Evolutionary conservation across 2,888 invertebrate species (phyloP).

Genomic region (Keiferia lycopersicella): DNA sequence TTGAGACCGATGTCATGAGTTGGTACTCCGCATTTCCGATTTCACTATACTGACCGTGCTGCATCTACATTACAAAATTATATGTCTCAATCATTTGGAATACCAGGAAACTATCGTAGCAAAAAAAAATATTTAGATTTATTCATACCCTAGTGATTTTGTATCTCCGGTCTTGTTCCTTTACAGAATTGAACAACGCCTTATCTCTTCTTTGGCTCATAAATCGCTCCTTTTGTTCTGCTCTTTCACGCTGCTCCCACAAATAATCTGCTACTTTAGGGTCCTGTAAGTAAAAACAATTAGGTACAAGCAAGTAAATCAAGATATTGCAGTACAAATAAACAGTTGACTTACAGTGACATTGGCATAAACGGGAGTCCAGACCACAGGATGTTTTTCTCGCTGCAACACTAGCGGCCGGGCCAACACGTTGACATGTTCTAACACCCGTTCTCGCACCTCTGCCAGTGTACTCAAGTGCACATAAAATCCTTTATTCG

Average conservation of each 20-base stretch:
- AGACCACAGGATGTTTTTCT: slow-evolving; percentile 93
- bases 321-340: not conserved
- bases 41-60: slow-evolving; percentile 83
- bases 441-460: slow-evolving; percentile 97
- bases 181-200: slow-evolving; percentile 81
- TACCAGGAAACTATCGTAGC: not conserved
- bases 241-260: slow-evolving; percentile 92
- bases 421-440: slow-evolving; percentile 98
- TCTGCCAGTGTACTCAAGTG: slow-evolving; percentile 98
- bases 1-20: slow-evolving; percentile 95
- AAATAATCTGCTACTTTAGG: slow-evolving; percentile 95
- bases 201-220: slow-evolving; percentile 84
- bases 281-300: slow-evolving; percentile 76
- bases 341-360: slow-evolving; percentile 84
- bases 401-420: slow-evolving; percentile 94
- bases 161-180: slow-evolving; percentile 84
- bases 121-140: not conserved
- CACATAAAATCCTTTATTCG: slow-evolving; percentile 97
- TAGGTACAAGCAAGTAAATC: not conserved
- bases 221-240: slow-evolving; percentile 89
- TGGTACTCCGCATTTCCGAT: slow-evolving; percentile 85
- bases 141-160: slow-evolving; percentile 51
- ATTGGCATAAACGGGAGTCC: slow-evolving; percentile 98
- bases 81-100: not conserved
- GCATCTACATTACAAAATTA: slow-evolving; percentile 64